Evolutionary conservation across 2,797 vertebrate species (phyloP), one percentile per base, ranked within the genome.

Genomic region (Diceros bicornis): DNA sequence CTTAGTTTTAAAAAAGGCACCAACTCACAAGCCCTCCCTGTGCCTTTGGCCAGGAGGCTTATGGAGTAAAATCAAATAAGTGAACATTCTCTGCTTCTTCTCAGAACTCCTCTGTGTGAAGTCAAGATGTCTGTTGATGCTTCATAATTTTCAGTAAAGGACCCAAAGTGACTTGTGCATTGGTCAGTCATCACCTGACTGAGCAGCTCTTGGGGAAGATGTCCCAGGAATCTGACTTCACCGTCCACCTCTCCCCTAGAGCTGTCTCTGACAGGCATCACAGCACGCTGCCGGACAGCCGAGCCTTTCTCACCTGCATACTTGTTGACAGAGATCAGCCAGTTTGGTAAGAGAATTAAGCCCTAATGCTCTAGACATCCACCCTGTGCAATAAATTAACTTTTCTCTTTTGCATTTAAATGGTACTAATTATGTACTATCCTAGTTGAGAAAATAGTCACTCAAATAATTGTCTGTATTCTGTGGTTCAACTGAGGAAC

Each of bases 171-270:
- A 78, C 23, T 85, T 57, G 68, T 47, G 21, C 32, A 82, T 69
- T 16, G 47, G 25, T 95, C 55, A 25, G 17, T 44, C 12, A 9
- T 50, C 61, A 59, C n/a, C 4, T 25, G 71, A n/a, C 21, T 2
- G 20, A 25, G 17, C 64, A 59, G 25, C 52, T 84, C 57, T 47
- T 55, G 10, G 71, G 34, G 12, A 32, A 25, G 41, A 66, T 21
- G 20, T 64, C 37, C 64, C 89, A 59, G 82, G 44, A 71, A 37
- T 66, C 55, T 83, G 69, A 29, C 32, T 96, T 96, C 68, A n/a
- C 44, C 77, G 79, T 89, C 57, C 6, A 66, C 25, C 12, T 81
- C 29, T 97, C 44, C 32, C 57, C 12, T 47, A 82, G 74, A 81
- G 55, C 13, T 83, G 29, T 50, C 69, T 52, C 52, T 87, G 69